Evolutionary conservation across 2,888 invertebrate species (phyloP).

Genomic region (Rotaria sp.): DNA sequence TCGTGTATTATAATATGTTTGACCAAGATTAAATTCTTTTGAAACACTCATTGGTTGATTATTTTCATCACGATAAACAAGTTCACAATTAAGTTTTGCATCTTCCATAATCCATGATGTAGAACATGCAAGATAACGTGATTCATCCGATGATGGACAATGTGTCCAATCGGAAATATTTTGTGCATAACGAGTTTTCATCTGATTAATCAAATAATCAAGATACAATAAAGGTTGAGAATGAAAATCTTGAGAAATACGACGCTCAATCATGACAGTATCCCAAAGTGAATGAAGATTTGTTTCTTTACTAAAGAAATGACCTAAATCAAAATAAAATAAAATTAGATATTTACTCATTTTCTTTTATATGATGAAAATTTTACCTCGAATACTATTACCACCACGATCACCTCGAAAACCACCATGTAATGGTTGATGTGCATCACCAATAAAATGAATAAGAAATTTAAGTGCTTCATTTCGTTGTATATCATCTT

Average conservation of each 20-base stretch:
- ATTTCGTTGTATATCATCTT: constrained; percentile 16
- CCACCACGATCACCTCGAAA: constrained; percentile 18
- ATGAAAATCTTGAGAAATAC: constrained; percentile 2
- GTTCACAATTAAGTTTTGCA: not conserved
- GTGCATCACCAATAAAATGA: constrained; percentile 26
- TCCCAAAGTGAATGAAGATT: constrained; percentile 22
- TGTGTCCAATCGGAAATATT: constrained; percentile 20
- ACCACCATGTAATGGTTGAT: constrained; percentile 26
- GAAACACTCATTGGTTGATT: constrained; percentile 12
- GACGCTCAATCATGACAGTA: constrained; percentile 19
- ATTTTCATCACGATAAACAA: constrained; percentile 2
- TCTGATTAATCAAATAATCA: not conserved
- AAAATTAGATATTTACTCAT: not conserved
- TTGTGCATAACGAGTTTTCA: not conserved
- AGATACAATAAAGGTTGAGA: not conserved
- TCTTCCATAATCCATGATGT: not conserved
- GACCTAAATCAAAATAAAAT: not conserved
- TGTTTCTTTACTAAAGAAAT: not conserved
- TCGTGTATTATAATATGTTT: constrained; percentile 25
- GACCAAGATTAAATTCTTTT: not conserved
- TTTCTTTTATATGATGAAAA: too few relatives aligned
- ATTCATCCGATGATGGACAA: not conserved
- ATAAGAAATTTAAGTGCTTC: constrained; percentile 18
- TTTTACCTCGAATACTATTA: constrained; percentile 24
- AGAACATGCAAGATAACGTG: not conserved